Percentiles rank a stretch among this genome's conserved stretches.
Evolutionary conservation across 2,797 vertebrate genomes (phyloP).

Genomic region (Caiman crocodilus): DNA sequence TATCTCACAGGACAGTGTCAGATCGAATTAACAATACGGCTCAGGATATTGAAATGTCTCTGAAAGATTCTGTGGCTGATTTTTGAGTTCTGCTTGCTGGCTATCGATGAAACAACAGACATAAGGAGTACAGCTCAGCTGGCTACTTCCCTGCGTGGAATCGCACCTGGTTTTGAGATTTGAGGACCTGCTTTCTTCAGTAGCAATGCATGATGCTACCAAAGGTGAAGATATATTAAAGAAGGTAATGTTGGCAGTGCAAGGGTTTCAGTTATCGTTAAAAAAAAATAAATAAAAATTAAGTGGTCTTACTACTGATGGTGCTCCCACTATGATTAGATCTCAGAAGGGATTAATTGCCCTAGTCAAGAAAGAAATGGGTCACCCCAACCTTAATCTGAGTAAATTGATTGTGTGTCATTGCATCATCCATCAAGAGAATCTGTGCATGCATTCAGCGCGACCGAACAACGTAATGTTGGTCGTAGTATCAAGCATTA

Average conservation of each 20-base stretch:
- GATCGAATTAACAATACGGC: conserved; percentile 38
- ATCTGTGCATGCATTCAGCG: neutral
- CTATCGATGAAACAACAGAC: conserved; percentile 32
- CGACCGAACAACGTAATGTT: neutral
- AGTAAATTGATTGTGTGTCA: conserved; percentile 53
- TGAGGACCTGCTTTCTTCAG: conserved; percentile 24
- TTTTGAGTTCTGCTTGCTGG: conserved; percentile 41
- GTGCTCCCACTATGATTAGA: conserved; percentile 30
- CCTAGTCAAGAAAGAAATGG: conserved; percentile 26
- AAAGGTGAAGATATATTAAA: conserved; percentile 35
- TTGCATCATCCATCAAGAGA: conserved; percentile 51
- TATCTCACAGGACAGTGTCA: conserved; percentile 18
- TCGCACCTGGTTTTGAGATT: too few species aligned
- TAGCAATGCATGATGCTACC: conserved; percentile 41
- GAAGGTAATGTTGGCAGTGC: neutral
- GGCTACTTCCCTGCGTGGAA: neutral
- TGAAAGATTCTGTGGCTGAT: neutral
- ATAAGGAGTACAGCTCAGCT: neutral
- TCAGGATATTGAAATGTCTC: conserved; percentile 43
- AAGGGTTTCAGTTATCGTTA: conserved; percentile 30
- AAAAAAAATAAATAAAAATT: conserved; percentile 21
- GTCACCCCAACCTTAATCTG: conserved; percentile 18
- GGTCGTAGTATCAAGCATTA: neutral
- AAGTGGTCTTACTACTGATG: conserved; percentile 36
- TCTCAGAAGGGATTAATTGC: conserved; percentile 18